These are phyloP conservation scores for Tinea pellionella DNA, from an alignment of 2,888 invertebrate genomes.

Conservation along the genomic window DNA sequence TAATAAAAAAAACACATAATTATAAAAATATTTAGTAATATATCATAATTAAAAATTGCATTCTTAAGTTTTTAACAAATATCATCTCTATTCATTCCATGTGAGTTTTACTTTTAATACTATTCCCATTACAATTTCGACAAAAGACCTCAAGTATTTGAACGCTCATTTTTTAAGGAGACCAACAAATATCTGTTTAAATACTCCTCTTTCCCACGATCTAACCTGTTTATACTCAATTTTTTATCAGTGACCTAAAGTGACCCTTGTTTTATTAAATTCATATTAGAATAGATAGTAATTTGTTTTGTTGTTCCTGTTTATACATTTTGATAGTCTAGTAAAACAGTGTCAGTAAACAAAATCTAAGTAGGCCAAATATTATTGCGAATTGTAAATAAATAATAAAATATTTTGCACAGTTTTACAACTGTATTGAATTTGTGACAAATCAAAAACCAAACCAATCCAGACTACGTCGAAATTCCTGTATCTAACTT, in stretches of 20 bases:
- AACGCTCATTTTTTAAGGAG: conserved; percentile 39
- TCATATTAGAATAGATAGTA: not conserved
- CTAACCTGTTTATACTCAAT: conserved; percentile 24
- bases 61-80: not conserved
- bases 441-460: too few relatives aligned
- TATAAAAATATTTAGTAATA: too few relatives aligned
- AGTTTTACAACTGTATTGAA: too few relatives aligned
- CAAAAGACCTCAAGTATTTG: conserved; percentile 65
- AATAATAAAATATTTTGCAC: too few relatives aligned
- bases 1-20: not conserved
- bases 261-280: conserved; percentile 20
- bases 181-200: conserved; percentile 51
- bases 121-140: conserved; percentile 65
- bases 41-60: not conserved
- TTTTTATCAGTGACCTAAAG: conserved; percentile 25
- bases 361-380: too few relatives aligned
- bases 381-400: too few relatives aligned
- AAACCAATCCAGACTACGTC: too few relatives aligned
- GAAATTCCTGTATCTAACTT: too few relatives aligned
- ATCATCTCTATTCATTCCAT: not conserved
- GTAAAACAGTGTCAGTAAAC: too few relatives aligned
- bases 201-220: conserved; percentile 54
- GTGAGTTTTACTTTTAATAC: conserved; percentile 46
- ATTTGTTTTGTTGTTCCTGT: not conserved
- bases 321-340: not conserved